A percentile compares a stretch with the other conserved stretches of the same genome.
Conservation (phyloP, 37 sponge, comb jelly and placozoan species). For the Amphimedon queenslandica region DNA sequence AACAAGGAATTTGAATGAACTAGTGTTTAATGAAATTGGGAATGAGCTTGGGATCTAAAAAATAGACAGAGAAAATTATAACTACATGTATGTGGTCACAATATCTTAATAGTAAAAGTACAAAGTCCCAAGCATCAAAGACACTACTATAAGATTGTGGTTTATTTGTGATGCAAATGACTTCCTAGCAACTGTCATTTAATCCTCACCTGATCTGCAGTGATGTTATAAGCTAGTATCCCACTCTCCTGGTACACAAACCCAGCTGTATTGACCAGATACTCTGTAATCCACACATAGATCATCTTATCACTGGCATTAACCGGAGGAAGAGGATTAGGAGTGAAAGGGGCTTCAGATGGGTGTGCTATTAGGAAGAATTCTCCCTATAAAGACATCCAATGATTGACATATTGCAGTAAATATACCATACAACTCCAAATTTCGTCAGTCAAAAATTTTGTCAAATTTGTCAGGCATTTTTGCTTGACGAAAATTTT, state of each 20-base stretch:
- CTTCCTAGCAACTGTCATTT: no score
- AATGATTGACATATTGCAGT: no score
- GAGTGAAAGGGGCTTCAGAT: slow-evolving; percentile 65
- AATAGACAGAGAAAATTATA: not conserved
- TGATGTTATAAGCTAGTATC: slow-evolving; percentile 36
- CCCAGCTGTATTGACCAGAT: slow-evolving; percentile 81
- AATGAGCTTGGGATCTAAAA: slow-evolving; percentile 29
- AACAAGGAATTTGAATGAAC: slow-evolving; percentile 27
- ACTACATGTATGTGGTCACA: not conserved
- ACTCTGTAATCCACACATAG: slow-evolving; percentile 84
- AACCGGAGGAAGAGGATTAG: slow-evolving; percentile 63
- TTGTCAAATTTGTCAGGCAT: no score
- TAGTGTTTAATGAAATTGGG: slow-evolving; percentile 49
- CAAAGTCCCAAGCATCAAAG: no score
- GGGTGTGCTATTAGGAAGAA: slow-evolving; percentile 61
- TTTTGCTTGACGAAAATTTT: no score
- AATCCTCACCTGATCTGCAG: slow-evolving; percentile 42
- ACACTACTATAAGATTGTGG: no score
- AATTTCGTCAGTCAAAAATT: no score
- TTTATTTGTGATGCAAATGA: not conserved
- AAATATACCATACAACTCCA: no score
- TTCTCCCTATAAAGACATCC: slow-evolving; percentile 67
- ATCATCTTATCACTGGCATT: slow-evolving; percentile 54
- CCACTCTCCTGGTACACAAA: slow-evolving; percentile 78
- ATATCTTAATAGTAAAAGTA: no score